phyloP scores from a whole-genome alignment of 2,888 invertebrate species.

The Lithophane leautieri region DNA sequence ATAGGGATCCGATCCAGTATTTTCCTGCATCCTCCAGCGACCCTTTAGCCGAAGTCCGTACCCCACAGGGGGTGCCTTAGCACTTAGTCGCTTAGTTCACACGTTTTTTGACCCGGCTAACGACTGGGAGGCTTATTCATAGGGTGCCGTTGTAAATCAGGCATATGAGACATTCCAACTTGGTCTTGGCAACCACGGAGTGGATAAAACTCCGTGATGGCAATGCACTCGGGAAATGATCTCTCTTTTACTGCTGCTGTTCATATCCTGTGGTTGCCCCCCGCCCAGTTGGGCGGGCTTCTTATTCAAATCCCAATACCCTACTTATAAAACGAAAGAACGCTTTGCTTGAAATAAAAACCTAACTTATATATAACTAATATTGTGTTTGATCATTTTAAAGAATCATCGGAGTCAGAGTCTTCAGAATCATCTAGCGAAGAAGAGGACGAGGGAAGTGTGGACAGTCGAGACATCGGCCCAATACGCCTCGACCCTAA shows the following conservation, averaged over 20 bases:
- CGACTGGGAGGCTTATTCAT: not conserved
- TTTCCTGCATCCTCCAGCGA: not conserved
- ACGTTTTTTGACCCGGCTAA: not conserved
- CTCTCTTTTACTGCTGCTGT: no score
- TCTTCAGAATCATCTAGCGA: slow-evolving; percentile 91
- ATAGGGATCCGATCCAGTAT: not conserved
- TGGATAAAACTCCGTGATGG: not conserved
- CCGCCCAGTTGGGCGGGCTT: no score
- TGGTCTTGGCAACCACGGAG: not conserved
- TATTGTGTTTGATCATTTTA: slow-evolving; percentile 2
- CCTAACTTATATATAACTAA: not conserved
- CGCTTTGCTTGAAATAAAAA: not conserved
- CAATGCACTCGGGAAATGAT: not conserved
- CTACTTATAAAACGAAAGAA: not conserved
- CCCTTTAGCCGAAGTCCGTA: not conserved
- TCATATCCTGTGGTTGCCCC: not conserved
- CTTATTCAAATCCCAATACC: not conserved
- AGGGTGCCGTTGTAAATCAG: not conserved
- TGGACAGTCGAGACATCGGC: slow-evolving; percentile 92
- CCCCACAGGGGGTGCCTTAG: no score
- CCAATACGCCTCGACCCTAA: slow-evolving; percentile 93
- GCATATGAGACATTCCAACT: not conserved
- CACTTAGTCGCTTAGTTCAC: no score
- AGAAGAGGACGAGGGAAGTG: slow-evolving; percentile 91
- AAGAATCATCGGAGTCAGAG: slow-evolving; percentile 83